Conservation (phyloP, 2,888 invertebrate species). For the Camptogramma bilineatum region DNA sequence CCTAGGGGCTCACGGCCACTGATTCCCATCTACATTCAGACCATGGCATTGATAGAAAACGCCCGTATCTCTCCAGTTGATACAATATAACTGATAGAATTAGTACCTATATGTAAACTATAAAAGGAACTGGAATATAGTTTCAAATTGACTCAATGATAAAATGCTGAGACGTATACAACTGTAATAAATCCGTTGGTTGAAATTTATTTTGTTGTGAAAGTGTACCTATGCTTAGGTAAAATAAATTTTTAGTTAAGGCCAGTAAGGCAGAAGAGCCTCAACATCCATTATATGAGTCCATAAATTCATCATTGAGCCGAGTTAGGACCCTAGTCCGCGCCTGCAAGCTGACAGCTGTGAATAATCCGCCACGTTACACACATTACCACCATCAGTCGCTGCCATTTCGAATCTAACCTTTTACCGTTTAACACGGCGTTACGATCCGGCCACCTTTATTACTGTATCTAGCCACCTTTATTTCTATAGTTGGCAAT, state of each 20-base stretch:
- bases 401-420: constrained; percentile 43
- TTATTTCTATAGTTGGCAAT: constrained; percentile 13
- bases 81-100: constrained; percentile 3
- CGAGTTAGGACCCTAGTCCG: constrained; percentile 9
- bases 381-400: constrained; percentile 54
- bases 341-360: constrained; percentile 52
- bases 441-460: constrained; percentile 24
- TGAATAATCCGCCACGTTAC: constrained; percentile 57
- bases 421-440: constrained; percentile 34
- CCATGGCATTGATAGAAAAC: constrained; percentile 21
- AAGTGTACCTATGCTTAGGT: neutral
- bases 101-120: neutral
- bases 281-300: neutral
- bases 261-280: neutral
- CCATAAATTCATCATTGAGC: neutral
- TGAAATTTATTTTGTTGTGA: neutral
- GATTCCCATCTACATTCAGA: constrained; percentile 26
- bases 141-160: constrained; percentile 2
- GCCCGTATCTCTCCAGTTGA: constrained; percentile 9
- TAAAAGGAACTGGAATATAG: neutral
- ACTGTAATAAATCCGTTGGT: neutral
- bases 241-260: neutral
- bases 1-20: constrained; percentile 22
- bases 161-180: neutral
- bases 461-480: constrained; percentile 21